A percentile compares a stretch with the other conserved stretches of the same genome.
These are phyloP conservation scores for Cladorhizidae sp. DNA, from an alignment of 37 sponge, comb jelly and placozoan species.

Conservation along the genomic window DNA sequence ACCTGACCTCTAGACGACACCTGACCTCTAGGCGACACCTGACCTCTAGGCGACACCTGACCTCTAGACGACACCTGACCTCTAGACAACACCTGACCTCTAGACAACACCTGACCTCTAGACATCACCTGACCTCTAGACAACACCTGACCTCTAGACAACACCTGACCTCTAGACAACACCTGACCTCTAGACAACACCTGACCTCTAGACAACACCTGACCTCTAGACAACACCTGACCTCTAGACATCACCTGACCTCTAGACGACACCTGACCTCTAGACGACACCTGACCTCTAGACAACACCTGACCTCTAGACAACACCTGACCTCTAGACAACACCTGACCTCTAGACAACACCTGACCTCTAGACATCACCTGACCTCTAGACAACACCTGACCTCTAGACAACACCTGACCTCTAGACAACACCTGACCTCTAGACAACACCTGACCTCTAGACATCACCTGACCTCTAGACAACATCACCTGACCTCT, in stretches of 20 bases:
- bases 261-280: too few relatives aligned
- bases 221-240: background rate
- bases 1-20: background rate
- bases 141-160: background rate
- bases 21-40: too few relatives aligned
- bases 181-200: background rate
- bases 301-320: background rate
- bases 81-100: background rate
- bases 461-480: background rate
- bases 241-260: background rate
- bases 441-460: background rate
- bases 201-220: too few relatives aligned
- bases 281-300: too few relatives aligned
- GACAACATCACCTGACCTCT: too few relatives aligned
- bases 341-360: background rate
- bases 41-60: too few relatives aligned
- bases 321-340: background rate
- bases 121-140: background rate
- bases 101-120: too few relatives aligned
- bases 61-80: background rate
- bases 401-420: background rate
- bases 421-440: background rate
- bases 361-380: background rate
- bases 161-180: background rate
- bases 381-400: too few relatives aligned